Conservation (phyloP, 2,888 invertebrate species). For the Uloborus plumipes region DNA sequence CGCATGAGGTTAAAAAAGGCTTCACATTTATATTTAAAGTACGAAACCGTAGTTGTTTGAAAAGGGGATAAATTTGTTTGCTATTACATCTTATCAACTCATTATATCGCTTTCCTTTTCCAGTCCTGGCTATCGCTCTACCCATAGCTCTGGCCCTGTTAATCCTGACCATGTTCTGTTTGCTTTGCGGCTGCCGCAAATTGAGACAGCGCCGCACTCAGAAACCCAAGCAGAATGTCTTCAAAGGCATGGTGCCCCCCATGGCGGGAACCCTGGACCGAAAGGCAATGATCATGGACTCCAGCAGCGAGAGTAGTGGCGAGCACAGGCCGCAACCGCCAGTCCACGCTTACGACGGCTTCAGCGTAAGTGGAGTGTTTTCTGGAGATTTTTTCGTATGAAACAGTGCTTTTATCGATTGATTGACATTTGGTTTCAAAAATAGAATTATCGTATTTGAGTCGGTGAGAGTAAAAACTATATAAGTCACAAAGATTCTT, state of each 20-base stretch:
- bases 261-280: slow-evolving; percentile 75
- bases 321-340: slow-evolving; percentile 66
- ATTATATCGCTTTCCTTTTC: background rate
- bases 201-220: slow-evolving; percentile 51
- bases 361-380: slow-evolving; percentile 35
- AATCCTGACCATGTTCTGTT: slow-evolving; percentile 63
- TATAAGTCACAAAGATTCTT: too few relatives aligned
- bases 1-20: too few relatives aligned
- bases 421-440: too few relatives aligned
- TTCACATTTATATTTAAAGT: too few relatives aligned
- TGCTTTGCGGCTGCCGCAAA: slow-evolving; percentile 62
- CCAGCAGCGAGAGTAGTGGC: slow-evolving; percentile 78
- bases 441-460: too few relatives aligned
- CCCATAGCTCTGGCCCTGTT: slow-evolving; percentile 64
- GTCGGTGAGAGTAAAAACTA: too few relatives aligned
- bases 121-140: slow-evolving; percentile 65
- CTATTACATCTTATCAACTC: background rate
- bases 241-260: slow-evolving; percentile 64
- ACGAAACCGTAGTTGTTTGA: background rate
- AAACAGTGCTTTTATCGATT: too few relatives aligned
- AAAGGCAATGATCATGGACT: slow-evolving; percentile 80
- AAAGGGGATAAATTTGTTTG: background rate
- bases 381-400: background rate
- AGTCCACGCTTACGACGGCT: slow-evolving; percentile 60
- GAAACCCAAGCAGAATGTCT: slow-evolving; percentile 59